phyloP scores from a whole-genome alignment of 2,888 invertebrate species.

The Iphiclides podalirius region DNA sequence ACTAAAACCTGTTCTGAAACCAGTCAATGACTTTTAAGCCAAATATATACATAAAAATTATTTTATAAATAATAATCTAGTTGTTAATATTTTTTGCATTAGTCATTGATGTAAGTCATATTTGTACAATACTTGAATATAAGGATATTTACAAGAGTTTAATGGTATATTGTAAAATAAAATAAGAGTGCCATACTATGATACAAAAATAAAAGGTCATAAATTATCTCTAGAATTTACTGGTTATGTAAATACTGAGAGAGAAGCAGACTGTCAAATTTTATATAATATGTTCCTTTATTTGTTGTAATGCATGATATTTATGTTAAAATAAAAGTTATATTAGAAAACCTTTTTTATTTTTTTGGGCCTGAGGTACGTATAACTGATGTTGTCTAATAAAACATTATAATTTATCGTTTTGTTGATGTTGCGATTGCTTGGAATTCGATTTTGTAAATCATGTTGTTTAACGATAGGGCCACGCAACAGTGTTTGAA shows the following conservation, averaged over 20 bases:
- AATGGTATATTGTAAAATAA: background rate
- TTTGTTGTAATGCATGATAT: constrained; percentile 20
- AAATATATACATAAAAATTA: constrained; percentile 1
- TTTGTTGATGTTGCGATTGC: too few species aligned
- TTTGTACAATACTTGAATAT: background rate
- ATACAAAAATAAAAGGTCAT: constrained; percentile 4
- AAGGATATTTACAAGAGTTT: too few species aligned
- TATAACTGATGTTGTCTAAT: too few species aligned
- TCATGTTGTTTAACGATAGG: too few species aligned
- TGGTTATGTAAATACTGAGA: constrained; percentile 13
- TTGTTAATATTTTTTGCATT: background rate
- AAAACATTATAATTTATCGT: too few species aligned
- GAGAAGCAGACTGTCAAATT: constrained; percentile 13
- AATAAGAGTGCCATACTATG: constrained; percentile 19
- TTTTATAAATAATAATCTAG: background rate
- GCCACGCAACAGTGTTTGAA: too few species aligned
- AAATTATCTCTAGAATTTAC: constrained; percentile 20
- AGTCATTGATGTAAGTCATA: background rate
- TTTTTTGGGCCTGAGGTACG: too few species aligned
- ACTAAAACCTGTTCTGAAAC: too few species aligned
- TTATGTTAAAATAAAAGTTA: constrained; percentile 9
- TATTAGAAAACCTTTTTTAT: background rate
- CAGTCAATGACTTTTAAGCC: background rate
- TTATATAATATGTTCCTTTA: constrained; percentile 15
- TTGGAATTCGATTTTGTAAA: too few species aligned